Evolutionary conservation across 2,888 invertebrate genomes (phyloP), one percentile per base, ranked within the genome.

Genomic region (Diarsia dahlii): DNA sequence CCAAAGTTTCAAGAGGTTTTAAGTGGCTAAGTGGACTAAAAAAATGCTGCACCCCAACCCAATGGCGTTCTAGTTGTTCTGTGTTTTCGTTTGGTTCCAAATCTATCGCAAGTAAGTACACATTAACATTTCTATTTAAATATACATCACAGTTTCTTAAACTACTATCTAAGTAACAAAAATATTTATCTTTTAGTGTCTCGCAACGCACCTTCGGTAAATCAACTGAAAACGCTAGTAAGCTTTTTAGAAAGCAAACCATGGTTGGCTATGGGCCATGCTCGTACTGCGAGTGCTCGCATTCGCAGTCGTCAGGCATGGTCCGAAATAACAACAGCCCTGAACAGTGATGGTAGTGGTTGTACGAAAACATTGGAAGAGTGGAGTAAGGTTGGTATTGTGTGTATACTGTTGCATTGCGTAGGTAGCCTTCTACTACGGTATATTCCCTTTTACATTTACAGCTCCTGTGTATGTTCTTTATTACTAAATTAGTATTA

Each of bases 191-290:
- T 52, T 52, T 56, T 23, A 56, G 54, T 56, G 54, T 56, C 23
- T 56, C 54, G 54, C 23, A 56, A 56, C 54, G 54, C 54, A 56
- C n/a, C 54, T 56, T 56, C 54, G 54, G 12, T 23, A 23, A 5
- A 56, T 56, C 54, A 56, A n/a, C 54, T 56, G 54, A n/a, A 56
- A 56, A 56, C 3, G 54, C 54, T 56, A 56, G 54, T 56, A 56
- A 56, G 54, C 54, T 56, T 56, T 23, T 56, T 23, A 4, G 54
- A 56, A 56, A 56, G 5, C 23, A 13, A 56, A 56, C 54, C 54
- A 56, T 56, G n/a, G 54, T 56, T 56, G 54, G 54, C 54, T 56
- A 56, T 56, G 54, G 54, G 54, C 54, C 54, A 28, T 28, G 28
- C 28, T 28, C 28, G 28, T 28, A 28, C 28, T 28, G 28, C 1